These are phyloP conservation scores for Chymomyza amoena DNA, from an alignment of 2,888 invertebrate genomes.

Conservation along the genomic window DNA sequence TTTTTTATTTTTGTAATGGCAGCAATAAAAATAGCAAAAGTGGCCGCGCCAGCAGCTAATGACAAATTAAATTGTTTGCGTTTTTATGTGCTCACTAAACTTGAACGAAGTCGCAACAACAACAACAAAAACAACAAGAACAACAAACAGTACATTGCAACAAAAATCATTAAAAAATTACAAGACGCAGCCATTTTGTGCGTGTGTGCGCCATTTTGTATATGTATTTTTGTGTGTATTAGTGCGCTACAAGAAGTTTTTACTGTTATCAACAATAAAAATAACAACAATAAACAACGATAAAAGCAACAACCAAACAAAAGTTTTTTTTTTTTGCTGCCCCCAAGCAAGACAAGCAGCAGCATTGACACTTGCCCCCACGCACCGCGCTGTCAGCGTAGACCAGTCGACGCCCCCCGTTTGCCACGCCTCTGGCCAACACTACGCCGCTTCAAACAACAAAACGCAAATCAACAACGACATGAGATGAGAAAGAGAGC, in stretches of 20 bases:
- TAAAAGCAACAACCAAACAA: constrained; percentile 13
- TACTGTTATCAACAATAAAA: constrained; percentile 46
- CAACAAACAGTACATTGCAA: not conserved
- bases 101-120: constrained; percentile 6
- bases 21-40: constrained; percentile 50
- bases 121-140: constrained; percentile 20
- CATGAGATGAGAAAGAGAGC: constrained; percentile 28
- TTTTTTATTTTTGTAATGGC: constrained; percentile 9
- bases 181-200: constrained; percentile 21
- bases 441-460: constrained; percentile 21
- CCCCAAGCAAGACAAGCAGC: constrained; percentile 34
- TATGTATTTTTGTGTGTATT: constrained; percentile 27
- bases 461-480: constrained; percentile 64
- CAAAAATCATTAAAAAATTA: constrained; percentile 44
- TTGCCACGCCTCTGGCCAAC: not conserved
- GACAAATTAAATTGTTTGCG: constrained; percentile 74
- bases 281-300: constrained; percentile 26
- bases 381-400: constrained; percentile 8
- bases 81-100: constrained; percentile 30
- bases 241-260: constrained; percentile 40
- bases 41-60: constrained; percentile 58
- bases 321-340: not conserved
- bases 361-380: constrained; percentile 14
- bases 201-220: not conserved
- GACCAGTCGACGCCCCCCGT: constrained; percentile 1